Evolutionary conservation across 2,113 vertebrate genomes (phyloP).

Genomic region (Neodontobutis hainanensis): DNA sequence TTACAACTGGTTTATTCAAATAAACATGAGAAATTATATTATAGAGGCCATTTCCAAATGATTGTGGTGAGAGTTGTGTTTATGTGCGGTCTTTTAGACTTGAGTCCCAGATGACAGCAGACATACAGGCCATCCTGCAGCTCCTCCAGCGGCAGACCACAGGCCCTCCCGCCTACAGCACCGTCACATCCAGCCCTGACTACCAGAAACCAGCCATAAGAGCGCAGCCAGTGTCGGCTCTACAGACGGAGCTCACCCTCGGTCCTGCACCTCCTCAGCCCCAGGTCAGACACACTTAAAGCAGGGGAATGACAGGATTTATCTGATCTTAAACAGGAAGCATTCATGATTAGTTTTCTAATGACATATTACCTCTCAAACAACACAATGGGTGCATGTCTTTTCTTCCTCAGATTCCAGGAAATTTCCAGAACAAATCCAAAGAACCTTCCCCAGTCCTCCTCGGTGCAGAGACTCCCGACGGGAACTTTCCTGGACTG

Average conservation of each 20-base stretch:
- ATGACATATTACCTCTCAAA: too few species aligned
- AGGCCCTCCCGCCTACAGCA: conserved; percentile 92
- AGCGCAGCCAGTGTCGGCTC: conserved; percentile 76
- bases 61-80: background rate
- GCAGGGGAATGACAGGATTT: too few species aligned
- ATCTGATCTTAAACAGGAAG: too few species aligned
- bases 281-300: conserved; percentile 40
- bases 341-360: too few species aligned
- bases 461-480: conserved; percentile 82
- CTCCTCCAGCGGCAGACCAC: conserved; percentile 89
- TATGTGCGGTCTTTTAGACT: conserved; percentile 75
- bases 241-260: conserved; percentile 82
- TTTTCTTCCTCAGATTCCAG: conserved; percentile 79
- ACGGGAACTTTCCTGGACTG: conserved; percentile 80
- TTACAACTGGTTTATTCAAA: background rate
- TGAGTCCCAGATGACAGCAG: conserved; percentile 95
- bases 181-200: conserved; percentile 85
- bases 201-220: conserved; percentile 80
- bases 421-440: conserved; percentile 84
- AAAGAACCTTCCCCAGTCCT: conserved; percentile 86
- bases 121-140: conserved; percentile 95
- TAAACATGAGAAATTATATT: too few species aligned
- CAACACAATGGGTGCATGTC: background rate
- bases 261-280: conserved; percentile 58
- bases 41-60: too few species aligned